These are phyloP conservation scores for Harpagoxenus sublaevis DNA, from an alignment of 2,888 invertebrate species.

Conservation along the genomic window DNA sequence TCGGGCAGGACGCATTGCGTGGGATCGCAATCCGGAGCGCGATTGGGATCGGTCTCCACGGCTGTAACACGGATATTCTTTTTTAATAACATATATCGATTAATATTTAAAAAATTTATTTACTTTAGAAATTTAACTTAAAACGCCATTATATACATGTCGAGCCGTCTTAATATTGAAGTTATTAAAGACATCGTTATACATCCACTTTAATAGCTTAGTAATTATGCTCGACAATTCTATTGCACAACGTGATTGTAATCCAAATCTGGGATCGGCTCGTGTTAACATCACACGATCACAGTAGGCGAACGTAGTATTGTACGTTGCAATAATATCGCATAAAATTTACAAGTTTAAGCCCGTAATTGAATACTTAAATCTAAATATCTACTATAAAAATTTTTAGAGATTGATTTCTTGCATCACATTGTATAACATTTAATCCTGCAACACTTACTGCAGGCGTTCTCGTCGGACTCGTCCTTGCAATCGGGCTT, in stretches of 20 bases:
- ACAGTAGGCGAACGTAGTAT: slow-evolving; percentile 40
- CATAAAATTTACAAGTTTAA: no score
- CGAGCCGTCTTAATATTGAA: neutral
- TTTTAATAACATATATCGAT: neutral
- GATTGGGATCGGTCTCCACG: slow-evolving; percentile 95
- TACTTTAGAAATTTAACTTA: neutral
- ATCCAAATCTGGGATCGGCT: slow-evolving; percentile 12
- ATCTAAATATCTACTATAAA: no score
- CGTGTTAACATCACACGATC: neutral
- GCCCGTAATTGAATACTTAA: no score
- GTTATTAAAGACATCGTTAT: neutral
- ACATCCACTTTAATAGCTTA: neutral
- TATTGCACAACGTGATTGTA: neutral
- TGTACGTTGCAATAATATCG: neutral
- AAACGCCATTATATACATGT: neutral
- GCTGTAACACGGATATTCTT: slow-evolving; percentile 87
- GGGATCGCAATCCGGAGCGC: slow-evolving; percentile 96
- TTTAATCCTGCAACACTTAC: slow-evolving; percentile 89
- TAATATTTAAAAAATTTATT: neutral
- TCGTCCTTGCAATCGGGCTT: slow-evolving; percentile 97
- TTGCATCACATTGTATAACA: no score
- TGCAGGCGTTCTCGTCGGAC: slow-evolving; percentile 97
- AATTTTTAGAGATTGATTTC: no score
- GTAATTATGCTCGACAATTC: neutral
- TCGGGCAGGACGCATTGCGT: slow-evolving; percentile 96